Base-by-base conservation (phyloP, 2,888 invertebrate genomes). In the Tetheella fluctuosa region DNA sequence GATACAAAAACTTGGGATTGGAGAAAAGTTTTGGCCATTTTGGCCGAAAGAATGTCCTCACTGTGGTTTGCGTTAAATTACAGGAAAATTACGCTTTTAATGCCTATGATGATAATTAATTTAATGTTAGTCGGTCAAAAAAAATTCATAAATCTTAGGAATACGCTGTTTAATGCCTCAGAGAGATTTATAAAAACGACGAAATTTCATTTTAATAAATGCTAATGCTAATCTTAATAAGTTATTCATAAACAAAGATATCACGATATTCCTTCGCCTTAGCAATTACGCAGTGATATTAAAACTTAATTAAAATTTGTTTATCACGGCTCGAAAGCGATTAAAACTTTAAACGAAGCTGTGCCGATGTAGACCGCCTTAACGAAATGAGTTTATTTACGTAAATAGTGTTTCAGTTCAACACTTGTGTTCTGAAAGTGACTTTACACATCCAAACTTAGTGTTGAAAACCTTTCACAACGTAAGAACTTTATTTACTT, bases 221-320 rank as follows among this genome's bases (percentile, higher is more conserved):
- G 2, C 6, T 34, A 30, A 30, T 8, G 7, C 30, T 10, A 42
- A 20, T 48, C 20, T 1, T 20, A 57, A 3, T 60, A 66, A 71
- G 86, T 89, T 89, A 89, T 89, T 34, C 86, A 89, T 88, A 85
- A 86, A 85, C 84, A 81, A 84, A 86, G 83, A 83, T 55, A 90
- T 88, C 85, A 84, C 84, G 84, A 90, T 90, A 88, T 85, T 84
- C 84, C 78, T 80, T 81, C 87, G 89, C 85, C 85, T 86, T 85
- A 81, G 89, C 89, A 91, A 92, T 93, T 92, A 91, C 89, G 91
- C 85, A 89, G 89, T 90, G 88, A 92, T 92, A 92, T 92, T 92
- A 91, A 92, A 92, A 91, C 89, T 90, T 91, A 91, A 92, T 92
- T 91, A 91, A 93, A 92, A 91, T 91, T 91, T 91, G 91, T 91